A percentile compares a stretch with the other conserved stretches of the same genome.
These are phyloP conservation scores for Agonopterix heracliana DNA, from an alignment of 2,888 invertebrate genomes.

Conservation along the genomic window DNA sequence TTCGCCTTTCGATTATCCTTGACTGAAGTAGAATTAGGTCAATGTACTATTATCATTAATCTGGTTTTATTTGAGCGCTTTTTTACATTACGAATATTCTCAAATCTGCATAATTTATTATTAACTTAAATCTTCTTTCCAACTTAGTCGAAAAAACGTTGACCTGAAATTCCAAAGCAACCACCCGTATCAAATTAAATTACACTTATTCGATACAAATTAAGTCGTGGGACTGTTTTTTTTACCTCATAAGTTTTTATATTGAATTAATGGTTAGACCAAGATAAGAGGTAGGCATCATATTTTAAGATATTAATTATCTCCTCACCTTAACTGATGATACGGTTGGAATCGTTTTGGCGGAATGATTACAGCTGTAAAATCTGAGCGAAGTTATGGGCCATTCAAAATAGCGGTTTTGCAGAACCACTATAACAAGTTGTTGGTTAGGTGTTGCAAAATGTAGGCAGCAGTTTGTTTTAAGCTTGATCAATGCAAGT, in stretches of 20 bases:
- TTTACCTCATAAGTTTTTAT: constrained; percentile 23
- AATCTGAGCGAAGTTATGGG: background rate
- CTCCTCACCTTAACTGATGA: constrained; percentile 1
- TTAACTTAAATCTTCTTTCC: too few relatives aligned
- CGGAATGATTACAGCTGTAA: background rate
- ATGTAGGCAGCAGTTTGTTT: background rate
- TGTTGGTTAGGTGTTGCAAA: background rate
- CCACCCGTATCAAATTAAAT: constrained; percentile 56
- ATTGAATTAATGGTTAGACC: constrained; percentile 33
- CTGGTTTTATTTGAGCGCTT: too few relatives aligned
- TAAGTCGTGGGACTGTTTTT: constrained; percentile 53
- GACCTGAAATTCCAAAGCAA: constrained; percentile 37
- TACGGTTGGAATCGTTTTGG: constrained; percentile 6
- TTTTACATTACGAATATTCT: too few relatives aligned
- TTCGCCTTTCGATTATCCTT: too few relatives aligned
- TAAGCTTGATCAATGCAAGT: too few relatives aligned
- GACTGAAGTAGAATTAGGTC: too few relatives aligned
- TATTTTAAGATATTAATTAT: constrained; percentile 16
- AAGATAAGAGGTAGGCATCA: constrained; percentile 24
- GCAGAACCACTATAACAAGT: too few relatives aligned
- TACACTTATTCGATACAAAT: constrained; percentile 51
- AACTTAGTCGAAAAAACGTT: constrained; percentile 17
- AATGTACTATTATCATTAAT: too few relatives aligned
- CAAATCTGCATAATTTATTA: too few relatives aligned
- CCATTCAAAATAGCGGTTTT: too few relatives aligned